Evolutionary conservation across 2,888 invertebrate genomes (phyloP), one percentile per base, ranked within the genome.

Genomic region (Deilephila porcellus): DNA sequence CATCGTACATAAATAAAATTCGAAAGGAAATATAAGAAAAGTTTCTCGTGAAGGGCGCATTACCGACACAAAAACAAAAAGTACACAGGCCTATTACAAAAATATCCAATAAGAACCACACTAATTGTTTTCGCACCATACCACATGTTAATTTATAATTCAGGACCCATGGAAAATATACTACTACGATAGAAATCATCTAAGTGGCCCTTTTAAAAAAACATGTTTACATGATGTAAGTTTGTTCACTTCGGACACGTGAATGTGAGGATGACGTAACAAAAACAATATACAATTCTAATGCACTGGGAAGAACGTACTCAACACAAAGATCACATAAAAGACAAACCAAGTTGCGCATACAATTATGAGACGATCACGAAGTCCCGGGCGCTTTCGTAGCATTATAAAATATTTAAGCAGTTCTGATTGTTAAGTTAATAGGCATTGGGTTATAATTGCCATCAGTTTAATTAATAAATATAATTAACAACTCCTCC

Each of bases 291-390:
- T 62, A 62, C 62, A 62, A 62, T 60, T 60, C 60, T 29, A 60
- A 71, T 60, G 20, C 20, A 45, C 60, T 45, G 59, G 71, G 17
- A 60, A 63, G 71, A 56, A 37, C 60, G 70, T 71, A 25, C 45
- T 60, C 34, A 71, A 67, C 45, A 7, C 60, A 20, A 63, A 71
- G 73, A 72, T 62, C 53, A 62, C 62, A 62, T 32, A 32, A 62
- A 32, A 32, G 32, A 62, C 62, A 32, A 29, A 17, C 32, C 20
- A 60, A 60, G 14, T 32, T 32, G 32, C 19, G 19, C 32, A 62
- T 6, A 32, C 62, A 17, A 6, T 78, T 74, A 76, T 56, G 56
- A 17, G n/a, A 64, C 74, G 17, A 62, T 17, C 62, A 32, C 19
- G 34, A 62, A 32, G 17, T 34, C 32, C 62, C 29, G 6, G 29